Evolutionary conservation across 2,888 invertebrate genomes (phyloP), one percentile per base, ranked within the genome.

Genomic region (Philereme transversata): DNA sequence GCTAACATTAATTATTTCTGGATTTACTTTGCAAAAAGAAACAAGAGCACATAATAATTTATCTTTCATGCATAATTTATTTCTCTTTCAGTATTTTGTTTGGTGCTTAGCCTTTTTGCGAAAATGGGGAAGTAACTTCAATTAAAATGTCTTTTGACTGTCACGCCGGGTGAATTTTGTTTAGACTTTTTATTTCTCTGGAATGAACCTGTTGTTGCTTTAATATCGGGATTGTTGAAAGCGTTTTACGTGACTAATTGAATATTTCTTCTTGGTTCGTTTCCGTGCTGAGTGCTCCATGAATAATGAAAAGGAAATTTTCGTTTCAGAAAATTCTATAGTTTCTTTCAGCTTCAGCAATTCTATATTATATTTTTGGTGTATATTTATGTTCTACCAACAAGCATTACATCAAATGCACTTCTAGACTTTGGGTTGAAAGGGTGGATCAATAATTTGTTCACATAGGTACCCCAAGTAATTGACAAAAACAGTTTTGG

Each of bases 171-270:
- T 55, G 48, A 64, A 62, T 47, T 49, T 54, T 66, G 60, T 64
- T 65, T 51, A 44, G 49, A 57, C 43, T 51, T 60, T 65, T 64
- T 59, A 57, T 63, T 35, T 50, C 59, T 22, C 47, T 55, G 43
- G 33, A 44, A 43, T 51, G 48, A 73, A 71, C 68, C 67, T 72
- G 71, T 72, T 75, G 69, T 76, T 73, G 66, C 74, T 78, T 70
- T 70, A 68, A 71, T 74, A 67, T 57, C 52, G 65, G 65, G 60
- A 61, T 67, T 63, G 64, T 56, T 51, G 69, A 73, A 66, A 73
- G 72, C 71, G 73, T 76, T 80, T 78, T 75, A 72, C 74, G 67
- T 69, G 60, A 73, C 69, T 79, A 81, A 80, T 82, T 79, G 74
- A 79, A 81, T 79, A 79, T 78, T 76, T 77, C 65, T 71, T 68